Conservation (phyloP, 37 sponge, comb jelly and placozoan species). For the Cliona cf. orientalis region DNA sequence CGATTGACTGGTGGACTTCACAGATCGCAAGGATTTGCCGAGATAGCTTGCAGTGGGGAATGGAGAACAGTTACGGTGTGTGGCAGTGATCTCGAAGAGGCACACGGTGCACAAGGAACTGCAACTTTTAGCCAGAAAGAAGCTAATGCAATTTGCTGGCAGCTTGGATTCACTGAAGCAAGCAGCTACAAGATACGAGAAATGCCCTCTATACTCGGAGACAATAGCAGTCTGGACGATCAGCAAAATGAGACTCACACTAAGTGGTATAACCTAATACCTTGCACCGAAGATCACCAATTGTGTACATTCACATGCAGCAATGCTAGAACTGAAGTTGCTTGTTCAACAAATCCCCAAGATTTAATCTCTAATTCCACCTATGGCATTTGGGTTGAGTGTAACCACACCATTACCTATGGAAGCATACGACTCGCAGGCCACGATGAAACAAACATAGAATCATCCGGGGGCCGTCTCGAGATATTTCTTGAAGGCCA, state of each 20-base stretch:
- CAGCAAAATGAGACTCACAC: not conserved
- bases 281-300: not conserved
- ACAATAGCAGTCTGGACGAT: not conserved
- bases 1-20: not conserved
- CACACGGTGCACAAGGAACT: too few relatives aligned
- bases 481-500: slow-evolving; percentile 18
- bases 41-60: slow-evolving; percentile 17
- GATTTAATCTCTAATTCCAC: not conserved
- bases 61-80: not conserved
- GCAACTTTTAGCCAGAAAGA: too few relatives aligned
- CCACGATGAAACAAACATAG: not conserved
- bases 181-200: not conserved
- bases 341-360: not conserved
- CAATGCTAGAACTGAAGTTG: not conserved
- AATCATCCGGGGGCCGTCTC: not conserved
- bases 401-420: slow-evolving; percentile 10
- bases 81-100: not conserved
- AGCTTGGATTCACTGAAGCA: slow-evolving; percentile 23
- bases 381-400: not conserved
- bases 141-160: slow-evolving; percentile 11
- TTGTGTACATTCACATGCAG: not conserved
- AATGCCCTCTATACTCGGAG: too few relatives aligned
- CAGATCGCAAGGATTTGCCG: slow-evolving; percentile 3
- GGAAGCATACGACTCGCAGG: slow-evolving; percentile 10
- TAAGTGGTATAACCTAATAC: not conserved